Conservation (phyloP, 2,797 vertebrate genomes). For the Chloroceryle amazona region DNA sequence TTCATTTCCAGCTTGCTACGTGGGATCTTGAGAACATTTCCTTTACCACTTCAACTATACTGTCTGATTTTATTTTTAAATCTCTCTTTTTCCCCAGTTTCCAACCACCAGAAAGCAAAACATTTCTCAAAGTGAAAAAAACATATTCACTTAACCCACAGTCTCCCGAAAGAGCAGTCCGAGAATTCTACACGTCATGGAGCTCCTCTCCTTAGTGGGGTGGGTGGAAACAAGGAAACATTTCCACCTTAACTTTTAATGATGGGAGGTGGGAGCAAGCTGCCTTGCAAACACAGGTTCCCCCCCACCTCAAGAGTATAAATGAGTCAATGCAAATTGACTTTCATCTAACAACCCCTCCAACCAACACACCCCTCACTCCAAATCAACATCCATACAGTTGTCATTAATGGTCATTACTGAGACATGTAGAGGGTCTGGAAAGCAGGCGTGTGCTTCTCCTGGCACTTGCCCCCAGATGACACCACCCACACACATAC, state of each 20-base stretch:
- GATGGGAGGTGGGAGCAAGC: background rate
- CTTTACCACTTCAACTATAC: constrained; percentile 24
- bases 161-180: background rate
- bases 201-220: background rate
- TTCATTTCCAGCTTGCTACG: constrained; percentile 46
- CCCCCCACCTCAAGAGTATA: background rate
- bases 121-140: background rate
- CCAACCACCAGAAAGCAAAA: constrained; percentile 19
- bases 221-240: background rate
- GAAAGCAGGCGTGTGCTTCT: background rate
- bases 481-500: background rate
- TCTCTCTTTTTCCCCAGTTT: background rate
- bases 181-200: background rate
- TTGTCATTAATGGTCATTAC: background rate
- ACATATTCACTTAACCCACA: background rate
- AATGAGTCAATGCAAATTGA: background rate
- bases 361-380: background rate
- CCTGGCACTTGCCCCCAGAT: background rate
- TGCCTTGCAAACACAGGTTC: background rate
- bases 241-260: background rate
- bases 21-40: constrained; percentile 60
- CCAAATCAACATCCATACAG: background rate
- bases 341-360: background rate
- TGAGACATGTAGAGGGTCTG: background rate
- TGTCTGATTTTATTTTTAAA: constrained; percentile 64